phyloP scores from a whole-genome alignment of 2,888 invertebrate species.

The Melanostoma mellinum region DNA sequence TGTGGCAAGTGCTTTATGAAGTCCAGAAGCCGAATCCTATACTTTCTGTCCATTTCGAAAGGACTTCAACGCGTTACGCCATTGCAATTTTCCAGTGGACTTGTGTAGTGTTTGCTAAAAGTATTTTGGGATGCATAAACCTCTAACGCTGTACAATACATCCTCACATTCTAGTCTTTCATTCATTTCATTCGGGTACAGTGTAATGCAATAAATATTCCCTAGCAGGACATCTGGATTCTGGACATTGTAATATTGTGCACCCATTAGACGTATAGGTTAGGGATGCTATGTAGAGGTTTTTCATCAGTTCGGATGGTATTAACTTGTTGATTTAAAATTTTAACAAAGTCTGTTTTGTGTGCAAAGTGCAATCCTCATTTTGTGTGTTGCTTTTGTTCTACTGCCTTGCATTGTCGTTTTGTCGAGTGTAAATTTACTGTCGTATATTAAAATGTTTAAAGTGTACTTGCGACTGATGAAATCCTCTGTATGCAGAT shows the following conservation, averaged over 20 bases:
- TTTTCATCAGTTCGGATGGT: conserved; percentile 64
- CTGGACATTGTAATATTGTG: conserved; percentile 37
- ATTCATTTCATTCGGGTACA: conserved; percentile 48
- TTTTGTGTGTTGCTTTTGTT: conserved; percentile 35
- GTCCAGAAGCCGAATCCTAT: conserved; percentile 56
- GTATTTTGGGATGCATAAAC: conserved; percentile 68
- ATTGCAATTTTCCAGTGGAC: conserved; percentile 54
- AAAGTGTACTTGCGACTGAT: conserved; percentile 61
- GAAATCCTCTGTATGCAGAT: conserved; percentile 70
- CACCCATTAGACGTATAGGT: conserved; percentile 34
- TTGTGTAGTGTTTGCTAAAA: conserved; percentile 68
- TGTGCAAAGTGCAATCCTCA: conserved; percentile 43
- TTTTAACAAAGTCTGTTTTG: conserved; percentile 66
- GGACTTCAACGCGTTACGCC: conserved; percentile 38
- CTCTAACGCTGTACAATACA: conserved; percentile 35
- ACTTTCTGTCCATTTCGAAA: conserved; percentile 25
- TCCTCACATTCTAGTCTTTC: conserved; percentile 64
- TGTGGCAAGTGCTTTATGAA: conserved; percentile 69
- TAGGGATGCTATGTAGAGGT: conserved; percentile 21
- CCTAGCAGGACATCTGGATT: conserved; percentile 65
- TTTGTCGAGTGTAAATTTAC: conserved; percentile 46
- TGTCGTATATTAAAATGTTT: conserved; percentile 64
- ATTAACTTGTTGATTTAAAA: conserved; percentile 73
- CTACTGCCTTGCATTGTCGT: conserved; percentile 45
- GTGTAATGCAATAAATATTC: conserved; percentile 68